phyloP scores from a whole-genome alignment of 2,797 vertebrate genomes.

The Silurus lanzhouensis region DNA sequence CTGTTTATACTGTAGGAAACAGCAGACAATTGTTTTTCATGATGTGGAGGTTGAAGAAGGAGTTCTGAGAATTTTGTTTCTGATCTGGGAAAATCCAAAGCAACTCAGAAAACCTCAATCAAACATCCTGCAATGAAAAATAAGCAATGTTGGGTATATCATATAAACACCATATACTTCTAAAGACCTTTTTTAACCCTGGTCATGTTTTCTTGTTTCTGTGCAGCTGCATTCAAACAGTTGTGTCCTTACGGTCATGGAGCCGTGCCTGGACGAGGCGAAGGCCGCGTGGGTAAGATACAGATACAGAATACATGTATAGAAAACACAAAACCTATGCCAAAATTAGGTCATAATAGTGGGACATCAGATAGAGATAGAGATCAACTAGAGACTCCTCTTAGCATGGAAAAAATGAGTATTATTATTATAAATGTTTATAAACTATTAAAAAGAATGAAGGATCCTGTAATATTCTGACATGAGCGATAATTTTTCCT shows the following conservation, averaged over 20 bases:
- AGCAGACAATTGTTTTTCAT: too few species aligned
- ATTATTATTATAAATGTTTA: background rate
- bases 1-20: too few species aligned
- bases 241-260: constrained; percentile 91
- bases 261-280: constrained; percentile 76
- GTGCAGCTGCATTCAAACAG: constrained; percentile 73
- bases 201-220: constrained; percentile 12
- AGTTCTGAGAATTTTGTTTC: too few species aligned
- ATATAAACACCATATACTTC: background rate
- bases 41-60: too few species aligned
- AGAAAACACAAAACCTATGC: background rate
- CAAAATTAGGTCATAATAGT: background rate
- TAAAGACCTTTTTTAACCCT: background rate
- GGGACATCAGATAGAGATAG: background rate
- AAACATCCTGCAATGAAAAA: background rate
- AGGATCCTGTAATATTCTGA: background rate
- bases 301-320: background rate
- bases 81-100: too few species aligned
- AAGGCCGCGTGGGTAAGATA: constrained; percentile 85
- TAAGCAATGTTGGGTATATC: background rate
- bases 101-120: too few species aligned
- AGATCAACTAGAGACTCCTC: background rate
- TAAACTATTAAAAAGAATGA: background rate
- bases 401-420: background rate
- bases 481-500: background rate